These are phyloP conservation scores for Triplophysa bombifrons DNA, from an alignment of 2,797 vertebrate species.

Conservation along the genomic window DNA sequence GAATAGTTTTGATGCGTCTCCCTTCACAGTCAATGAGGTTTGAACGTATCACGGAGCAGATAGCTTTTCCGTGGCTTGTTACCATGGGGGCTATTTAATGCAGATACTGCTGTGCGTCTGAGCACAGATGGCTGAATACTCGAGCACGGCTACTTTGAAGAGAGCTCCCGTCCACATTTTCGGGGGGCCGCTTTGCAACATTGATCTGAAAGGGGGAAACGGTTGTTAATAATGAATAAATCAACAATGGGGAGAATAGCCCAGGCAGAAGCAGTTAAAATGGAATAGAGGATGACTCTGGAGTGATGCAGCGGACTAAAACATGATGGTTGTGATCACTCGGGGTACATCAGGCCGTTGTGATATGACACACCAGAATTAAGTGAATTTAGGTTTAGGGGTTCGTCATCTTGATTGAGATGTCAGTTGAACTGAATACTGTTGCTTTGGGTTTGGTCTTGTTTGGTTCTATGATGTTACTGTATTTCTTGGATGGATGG, in stretches of 20 bases:
- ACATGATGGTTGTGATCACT: slow-evolving; percentile 64
- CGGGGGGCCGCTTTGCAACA: slow-evolving; percentile 71
- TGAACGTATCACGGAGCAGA: slow-evolving; percentile 80
- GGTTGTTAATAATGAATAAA: slow-evolving; percentile 80
- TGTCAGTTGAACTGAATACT: slow-evolving; percentile 34
- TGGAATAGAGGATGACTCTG: slow-evolving; percentile 74
- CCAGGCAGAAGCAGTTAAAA: slow-evolving; percentile 79
- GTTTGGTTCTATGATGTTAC: slow-evolving; percentile 9
- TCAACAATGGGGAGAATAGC: slow-evolving; percentile 77
- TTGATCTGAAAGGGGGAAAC: slow-evolving; percentile 79
- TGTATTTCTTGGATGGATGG: slow-evolving; percentile 1
- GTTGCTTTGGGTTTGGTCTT: slow-evolving; percentile 29
- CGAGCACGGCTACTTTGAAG: slow-evolving; percentile 74
- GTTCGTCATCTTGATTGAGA: slow-evolving; percentile 34
- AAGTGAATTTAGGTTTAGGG: slow-evolving; percentile 29
- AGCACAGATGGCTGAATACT: slow-evolving; percentile 79
- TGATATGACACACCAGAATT: slow-evolving; percentile 36
- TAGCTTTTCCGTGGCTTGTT: slow-evolving; percentile 80
- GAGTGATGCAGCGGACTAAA: slow-evolving; percentile 73
- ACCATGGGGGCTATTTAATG: slow-evolving; percentile 79
- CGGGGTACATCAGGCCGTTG: background rate
- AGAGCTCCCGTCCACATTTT: slow-evolving; percentile 77
- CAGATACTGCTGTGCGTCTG: slow-evolving; percentile 58
- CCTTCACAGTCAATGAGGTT: slow-evolving; percentile 79
- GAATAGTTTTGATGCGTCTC: slow-evolving; percentile 83